Base-by-base conservation (phyloP, 2,113 vertebrate species). In the Puntigrus tetrazona region DNA sequence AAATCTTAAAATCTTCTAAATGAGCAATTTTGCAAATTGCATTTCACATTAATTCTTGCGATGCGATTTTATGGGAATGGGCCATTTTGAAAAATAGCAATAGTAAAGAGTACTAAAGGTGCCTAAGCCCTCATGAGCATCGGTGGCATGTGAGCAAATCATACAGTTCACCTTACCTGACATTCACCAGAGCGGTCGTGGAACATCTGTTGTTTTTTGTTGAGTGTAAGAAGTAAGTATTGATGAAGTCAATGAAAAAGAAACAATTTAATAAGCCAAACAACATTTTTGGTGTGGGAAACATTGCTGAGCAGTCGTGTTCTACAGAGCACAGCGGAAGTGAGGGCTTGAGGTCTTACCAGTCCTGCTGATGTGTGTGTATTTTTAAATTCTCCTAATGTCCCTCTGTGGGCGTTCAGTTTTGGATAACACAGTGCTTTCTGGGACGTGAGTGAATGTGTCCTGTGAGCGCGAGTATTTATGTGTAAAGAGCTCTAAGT, bases 301-400 rank as follows among this genome's bases (percentile, higher is more conserved):
- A 92, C 86, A 90, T 88, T 80, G 88, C 85, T 85, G 86, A n/a
- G 67, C 81, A 87, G 87, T 85, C 81, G 88, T 91, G 87, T 4
- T 85, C 85, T 79, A 9, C 57, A 84, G 83, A 85, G 86, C 20
- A 25, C 82, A 89, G 86, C 50, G 84, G 90, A 92, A 91, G 87
- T 85, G 84, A 91, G 83, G 87, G 85, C 84, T 34, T 80, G 87
- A 84, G 82, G 88, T 50, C 67, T 70, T 27, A 78, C 41, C 74
- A 25, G 50, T 25, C 29, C 81, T 90, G 90, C 91, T 93, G 90
- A 92, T 92, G 89, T 74, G 67, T 74, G 86, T 87, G 89, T 92
- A 91, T 91, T 93, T 93, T 91, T 89, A 91, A 90, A 87, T 93
- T 92, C 88, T 84, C 86, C 81, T 85, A 89, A 89, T 87, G 90